Conservation (phyloP, 2,797 vertebrate species). For the Eulemur albifrons region DNA sequence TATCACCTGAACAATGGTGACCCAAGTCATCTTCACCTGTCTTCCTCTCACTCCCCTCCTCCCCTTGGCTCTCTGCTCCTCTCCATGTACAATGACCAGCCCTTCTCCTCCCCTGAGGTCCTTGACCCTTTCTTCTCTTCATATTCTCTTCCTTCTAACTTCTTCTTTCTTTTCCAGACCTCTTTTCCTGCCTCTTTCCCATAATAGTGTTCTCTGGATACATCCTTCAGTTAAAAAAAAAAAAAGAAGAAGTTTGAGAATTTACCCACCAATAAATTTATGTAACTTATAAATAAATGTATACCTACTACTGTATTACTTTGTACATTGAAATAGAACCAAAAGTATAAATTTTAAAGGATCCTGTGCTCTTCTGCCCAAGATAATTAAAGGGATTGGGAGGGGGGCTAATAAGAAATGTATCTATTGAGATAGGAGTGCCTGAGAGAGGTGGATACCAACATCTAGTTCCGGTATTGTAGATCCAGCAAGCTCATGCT, state of each 20-base stretch:
- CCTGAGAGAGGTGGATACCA: too few species aligned
- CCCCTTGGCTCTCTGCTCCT: neutral
- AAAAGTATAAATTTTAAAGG: neutral
- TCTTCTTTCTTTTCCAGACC: neutral
- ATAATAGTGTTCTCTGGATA: neutral
- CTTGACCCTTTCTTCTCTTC: neutral
- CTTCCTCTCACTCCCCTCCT: too few species aligned
- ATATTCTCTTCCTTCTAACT: neutral
- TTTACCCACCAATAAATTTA: neutral
- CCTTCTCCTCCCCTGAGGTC: neutral
- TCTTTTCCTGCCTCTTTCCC: neutral
- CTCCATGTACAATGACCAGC: neutral
- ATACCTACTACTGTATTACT: neutral
- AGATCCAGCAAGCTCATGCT: too few species aligned
- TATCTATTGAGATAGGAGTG: neutral
- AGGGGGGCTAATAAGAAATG: neutral
- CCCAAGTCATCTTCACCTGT: too few species aligned
- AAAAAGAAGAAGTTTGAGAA: neutral
- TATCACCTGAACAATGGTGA: neutral
- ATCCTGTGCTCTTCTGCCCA: neutral
- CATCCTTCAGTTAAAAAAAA: neutral
- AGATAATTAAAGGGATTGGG: neutral
- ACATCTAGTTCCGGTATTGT: neutral
- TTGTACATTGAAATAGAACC: neutral
- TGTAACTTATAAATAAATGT: neutral